phyloP scores from a whole-genome alignment of 2,888 invertebrate species.

The Hedychridium roseum region DNA sequence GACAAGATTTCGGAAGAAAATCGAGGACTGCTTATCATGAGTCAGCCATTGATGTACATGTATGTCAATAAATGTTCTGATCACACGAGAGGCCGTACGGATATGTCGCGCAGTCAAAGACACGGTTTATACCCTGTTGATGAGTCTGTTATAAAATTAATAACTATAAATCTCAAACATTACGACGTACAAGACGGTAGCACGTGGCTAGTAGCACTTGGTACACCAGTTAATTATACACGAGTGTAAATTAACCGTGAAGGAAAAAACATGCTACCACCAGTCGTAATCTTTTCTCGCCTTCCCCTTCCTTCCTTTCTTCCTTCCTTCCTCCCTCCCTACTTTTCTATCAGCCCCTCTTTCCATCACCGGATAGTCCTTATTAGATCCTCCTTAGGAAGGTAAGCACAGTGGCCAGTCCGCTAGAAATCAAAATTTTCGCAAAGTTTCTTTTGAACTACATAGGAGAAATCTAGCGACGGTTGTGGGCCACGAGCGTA shows the following conservation, averaged over 20 bases:
- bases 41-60: too few relatives aligned
- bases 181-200: slow-evolving; percentile 42
- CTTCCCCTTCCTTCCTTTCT: neutral
- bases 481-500: too few relatives aligned
- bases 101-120: too few relatives aligned
- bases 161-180: slow-evolving; percentile 55
- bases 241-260: slow-evolving; percentile 53
- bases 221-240: slow-evolving; percentile 56
- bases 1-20: too few relatives aligned
- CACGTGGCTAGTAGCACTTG: slow-evolving; percentile 57
- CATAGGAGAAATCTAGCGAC: too few relatives aligned
- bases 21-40: too few relatives aligned
- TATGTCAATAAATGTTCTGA: too few relatives aligned
- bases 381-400: too few relatives aligned
- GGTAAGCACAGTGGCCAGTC: too few relatives aligned
- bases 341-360: neutral
- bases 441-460: too few relatives aligned
- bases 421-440: too few relatives aligned
- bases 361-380: neutral
- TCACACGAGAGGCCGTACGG: too few relatives aligned
- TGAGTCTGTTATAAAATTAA: slow-evolving; percentile 60
- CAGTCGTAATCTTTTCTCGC: neutral
- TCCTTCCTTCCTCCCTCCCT: neutral
- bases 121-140: slow-evolving; percentile 40
- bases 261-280: slow-evolving; percentile 43